These are phyloP conservation scores for Muntiacus muntjak DNA, from an alignment of 2,113 vertebrate species.

Conservation along the genomic window DNA sequence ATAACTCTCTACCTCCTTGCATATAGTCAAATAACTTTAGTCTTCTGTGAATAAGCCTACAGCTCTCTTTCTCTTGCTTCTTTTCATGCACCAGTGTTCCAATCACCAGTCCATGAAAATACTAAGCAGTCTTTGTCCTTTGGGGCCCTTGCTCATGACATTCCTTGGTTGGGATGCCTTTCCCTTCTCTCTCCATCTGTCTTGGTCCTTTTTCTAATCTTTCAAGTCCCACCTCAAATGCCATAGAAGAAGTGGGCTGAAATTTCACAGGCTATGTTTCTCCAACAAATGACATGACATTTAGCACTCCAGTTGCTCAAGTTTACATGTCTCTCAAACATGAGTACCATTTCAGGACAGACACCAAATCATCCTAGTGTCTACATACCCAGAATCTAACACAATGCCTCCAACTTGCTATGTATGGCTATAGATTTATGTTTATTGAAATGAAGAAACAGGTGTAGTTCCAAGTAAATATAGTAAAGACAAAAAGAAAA, in stretches of 20 bases:
- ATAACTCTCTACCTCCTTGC: not conserved
- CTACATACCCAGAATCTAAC: not conserved
- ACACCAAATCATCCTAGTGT: not conserved
- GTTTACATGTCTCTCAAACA: not conserved
- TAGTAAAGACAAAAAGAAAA: not conserved
- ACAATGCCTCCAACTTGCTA: not conserved
- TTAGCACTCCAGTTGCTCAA: not conserved
- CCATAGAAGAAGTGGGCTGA: not conserved
- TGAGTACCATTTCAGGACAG: not conserved
- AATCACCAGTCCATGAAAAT: not conserved
- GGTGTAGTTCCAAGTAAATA: constrained; percentile 1
- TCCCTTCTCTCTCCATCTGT: not conserved
- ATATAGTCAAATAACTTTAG: not conserved
- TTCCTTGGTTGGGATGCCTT: not conserved
- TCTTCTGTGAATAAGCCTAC: not conserved
- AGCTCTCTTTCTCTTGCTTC: not conserved
- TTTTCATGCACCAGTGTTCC: not conserved
- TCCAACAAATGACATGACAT: not conserved
- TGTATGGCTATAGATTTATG: not conserved
- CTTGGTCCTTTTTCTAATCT: not conserved
- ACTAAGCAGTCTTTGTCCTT: not conserved
- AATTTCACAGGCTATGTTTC: not conserved
- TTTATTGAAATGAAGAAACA: not conserved
- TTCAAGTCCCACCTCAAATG: not conserved
- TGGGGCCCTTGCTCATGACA: not conserved